Base-by-base conservation (phyloP, 2,888 invertebrate species). In the Gisinianus flammeolus region DNA sequence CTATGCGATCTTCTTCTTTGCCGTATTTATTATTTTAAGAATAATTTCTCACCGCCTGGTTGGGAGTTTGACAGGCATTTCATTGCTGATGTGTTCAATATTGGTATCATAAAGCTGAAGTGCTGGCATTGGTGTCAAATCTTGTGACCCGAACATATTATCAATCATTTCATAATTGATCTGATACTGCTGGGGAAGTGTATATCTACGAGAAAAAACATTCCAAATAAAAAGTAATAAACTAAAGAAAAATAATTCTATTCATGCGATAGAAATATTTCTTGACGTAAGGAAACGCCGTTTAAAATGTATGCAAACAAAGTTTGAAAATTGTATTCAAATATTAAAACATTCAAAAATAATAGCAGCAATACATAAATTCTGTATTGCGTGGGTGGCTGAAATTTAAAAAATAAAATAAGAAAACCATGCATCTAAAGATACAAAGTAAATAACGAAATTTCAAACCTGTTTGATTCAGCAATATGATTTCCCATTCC, bases 151-250 rank as follows among this genome's bases (percentile, higher is more conserved):
- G 78, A 82, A 83, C 81, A 82, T 83, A 33, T 82, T 83, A 64
- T 82, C 81, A 70, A 83, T 82, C 28, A 77, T 77, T 10, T 83
- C 82, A 69, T 83, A 85, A 71, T 85, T 81, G 26, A 85, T 79
- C 6, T 81, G 81, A 72, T 84, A 85, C 56, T 84, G 81, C 58
- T 81, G 81, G 2, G 84, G 84, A 58, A 83, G 62, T 22, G n/a
- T 31, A 33, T 77, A 56, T 30, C 77, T 77, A 58, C 24, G 58
- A 33, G n/a, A n/a, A n/a, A n/a, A n/a, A n/a, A 30, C n/a, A n/a
- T n/a, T n/a, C n/a, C n/a, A n/a, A n/a, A n/a, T n/a, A n/a, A n/a
- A n/a, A n/a, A n/a, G n/a, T n/a, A n/a, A n/a, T n/a, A n/a, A n/a
- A n/a, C n/a, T n/a, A n/a, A n/a, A n/a, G n/a, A n/a, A n/a, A n/a